Percentiles rank a stretch among this genome's conserved stretches.
These are phyloP conservation scores for Channa maculata DNA, from an alignment of 2,113 vertebrate genomes.

Conservation along the genomic window DNA sequence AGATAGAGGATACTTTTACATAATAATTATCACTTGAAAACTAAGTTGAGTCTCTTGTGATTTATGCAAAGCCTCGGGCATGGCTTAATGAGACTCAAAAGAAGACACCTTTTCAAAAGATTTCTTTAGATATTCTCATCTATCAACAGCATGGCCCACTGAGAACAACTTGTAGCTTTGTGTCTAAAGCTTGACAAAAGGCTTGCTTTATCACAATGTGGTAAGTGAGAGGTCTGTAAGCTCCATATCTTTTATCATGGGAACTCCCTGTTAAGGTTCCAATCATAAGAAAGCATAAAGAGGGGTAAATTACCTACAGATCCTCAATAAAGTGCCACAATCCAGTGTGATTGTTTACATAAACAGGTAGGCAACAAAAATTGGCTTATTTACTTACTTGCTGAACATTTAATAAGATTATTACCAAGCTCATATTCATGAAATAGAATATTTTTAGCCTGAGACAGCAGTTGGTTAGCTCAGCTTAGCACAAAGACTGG, in stretches of 20 bases:
- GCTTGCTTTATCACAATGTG: constrained; percentile 40
- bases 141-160: constrained; percentile 35
- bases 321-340: constrained; percentile 1
- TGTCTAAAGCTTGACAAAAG: constrained; percentile 35
- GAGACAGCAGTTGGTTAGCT: not conserved
- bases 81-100: constrained; percentile 39
- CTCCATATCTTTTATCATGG: constrained; percentile 16
- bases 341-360: not conserved
- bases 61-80: constrained; percentile 32
- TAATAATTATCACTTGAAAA: constrained; percentile 35
- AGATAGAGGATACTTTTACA: constrained; percentile 6
- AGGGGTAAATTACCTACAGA: constrained; percentile 3
- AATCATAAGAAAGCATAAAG: constrained; percentile 5
- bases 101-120: constrained; percentile 44
- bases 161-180: constrained; percentile 46
- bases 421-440: not conserved
- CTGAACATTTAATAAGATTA: not conserved
- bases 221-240: constrained; percentile 39
- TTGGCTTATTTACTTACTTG: not conserved
- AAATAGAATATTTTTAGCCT: not conserved
- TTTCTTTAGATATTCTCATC: constrained; percentile 47
- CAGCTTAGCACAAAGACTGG: not conserved
- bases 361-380: too few species aligned
- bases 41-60: constrained; percentile 25
- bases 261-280: constrained; percentile 33